These are phyloP conservation scores for Arctopsyche grandis DNA, from an alignment of 1,140 invertebrate genomes.

Conservation along the genomic window DNA sequence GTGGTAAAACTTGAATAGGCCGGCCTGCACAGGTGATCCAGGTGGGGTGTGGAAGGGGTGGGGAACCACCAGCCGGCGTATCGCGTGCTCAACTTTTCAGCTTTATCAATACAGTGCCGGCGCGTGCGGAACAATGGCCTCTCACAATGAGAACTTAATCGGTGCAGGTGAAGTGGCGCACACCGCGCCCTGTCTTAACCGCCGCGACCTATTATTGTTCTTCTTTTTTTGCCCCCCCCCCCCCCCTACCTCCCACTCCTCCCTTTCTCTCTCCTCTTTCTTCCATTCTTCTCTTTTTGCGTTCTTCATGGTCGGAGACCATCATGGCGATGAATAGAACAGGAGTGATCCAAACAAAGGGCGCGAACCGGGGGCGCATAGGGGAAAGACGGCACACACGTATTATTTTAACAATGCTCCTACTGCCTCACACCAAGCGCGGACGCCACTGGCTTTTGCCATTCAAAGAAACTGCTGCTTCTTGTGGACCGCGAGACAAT, in stretches of 20 bases:
- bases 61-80: conserved; percentile 1
- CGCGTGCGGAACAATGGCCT: conserved; percentile 50
- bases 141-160: conserved; percentile 54
- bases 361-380: conserved; percentile 5
- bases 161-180: conserved; percentile 50
- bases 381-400: conserved; percentile 32
- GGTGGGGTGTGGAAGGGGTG: not conserved
- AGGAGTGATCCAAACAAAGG: conserved; percentile 41
- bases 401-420: conserved; percentile 42
- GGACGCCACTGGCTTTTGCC: conserved; percentile 16
- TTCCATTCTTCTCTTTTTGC: conserved; percentile 32
- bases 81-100: conserved; percentile 48
- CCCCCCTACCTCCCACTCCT: not conserved
- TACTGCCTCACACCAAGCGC: not conserved
- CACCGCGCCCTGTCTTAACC: conserved; percentile 48
- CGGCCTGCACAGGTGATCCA: not conserved
- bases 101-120: conserved; percentile 44
- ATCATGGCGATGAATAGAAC: conserved; percentile 38
- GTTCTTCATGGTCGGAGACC: conserved; percentile 28
- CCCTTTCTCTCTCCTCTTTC: conserved; percentile 28
- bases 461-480: not conserved
- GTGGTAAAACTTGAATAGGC: not conserved
- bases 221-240: not conserved
- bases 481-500: not conserved
- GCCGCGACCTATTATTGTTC: conserved; percentile 43